Conservation (phyloP, 2,888 invertebrate genomes). For the Melitaea athalia region DNA sequence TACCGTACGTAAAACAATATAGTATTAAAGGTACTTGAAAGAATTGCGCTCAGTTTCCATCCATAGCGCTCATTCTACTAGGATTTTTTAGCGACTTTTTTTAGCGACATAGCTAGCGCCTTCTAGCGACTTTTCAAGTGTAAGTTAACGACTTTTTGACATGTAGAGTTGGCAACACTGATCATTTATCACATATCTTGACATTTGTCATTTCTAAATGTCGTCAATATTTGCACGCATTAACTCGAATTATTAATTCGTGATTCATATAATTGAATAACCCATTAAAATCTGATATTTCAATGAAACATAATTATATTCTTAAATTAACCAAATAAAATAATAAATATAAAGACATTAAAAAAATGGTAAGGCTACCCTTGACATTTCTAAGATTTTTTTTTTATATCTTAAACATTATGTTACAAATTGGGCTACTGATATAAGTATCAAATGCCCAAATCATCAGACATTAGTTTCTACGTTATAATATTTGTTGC, state of each 20-base stretch:
- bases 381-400: background rate
- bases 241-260: background rate
- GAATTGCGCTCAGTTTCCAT: too few species aligned
- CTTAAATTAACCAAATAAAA: background rate
- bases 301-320: too few species aligned
- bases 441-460: background rate
- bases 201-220: background rate
- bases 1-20: too few species aligned
- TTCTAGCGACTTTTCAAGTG: too few species aligned
- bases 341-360: background rate
- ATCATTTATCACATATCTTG: too few species aligned
- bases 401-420: background rate
- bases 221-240: background rate
- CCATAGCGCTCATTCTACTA: too few species aligned
- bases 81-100: too few species aligned
- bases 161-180: too few species aligned
- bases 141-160: too few species aligned
- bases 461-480: background rate
- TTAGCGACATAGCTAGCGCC: too few species aligned
- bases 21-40: too few species aligned
- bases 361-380: background rate
- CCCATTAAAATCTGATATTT: background rate
- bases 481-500: background rate
- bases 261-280: background rate
- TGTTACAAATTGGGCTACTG: conserved; percentile 7